These are phyloP conservation scores for Rousettus leschenaultii DNA, from an alignment of 2,113 vertebrate genomes.

Conservation along the genomic window DNA sequence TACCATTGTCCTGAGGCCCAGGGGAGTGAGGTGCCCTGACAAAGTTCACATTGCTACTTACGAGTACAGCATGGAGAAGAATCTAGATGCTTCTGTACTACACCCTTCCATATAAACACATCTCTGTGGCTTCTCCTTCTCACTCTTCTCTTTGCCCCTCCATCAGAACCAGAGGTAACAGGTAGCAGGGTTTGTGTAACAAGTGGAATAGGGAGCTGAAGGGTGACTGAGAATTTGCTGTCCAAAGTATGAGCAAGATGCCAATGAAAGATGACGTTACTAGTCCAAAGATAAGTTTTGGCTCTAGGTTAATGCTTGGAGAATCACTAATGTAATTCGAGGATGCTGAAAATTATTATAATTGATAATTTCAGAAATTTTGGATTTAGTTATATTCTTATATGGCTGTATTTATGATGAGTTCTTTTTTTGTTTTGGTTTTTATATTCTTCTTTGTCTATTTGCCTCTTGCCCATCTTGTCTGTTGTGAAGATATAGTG, in stretches of 20 bases:
- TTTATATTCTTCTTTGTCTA: background rate
- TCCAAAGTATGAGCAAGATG: background rate
- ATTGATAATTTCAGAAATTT: background rate
- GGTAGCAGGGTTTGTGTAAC: background rate
- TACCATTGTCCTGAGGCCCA: background rate
- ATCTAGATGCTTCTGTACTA: background rate
- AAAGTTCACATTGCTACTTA: background rate
- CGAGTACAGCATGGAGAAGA: background rate
- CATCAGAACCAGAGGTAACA: conserved; percentile 21
- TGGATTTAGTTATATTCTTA: background rate
- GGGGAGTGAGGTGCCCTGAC: background rate
- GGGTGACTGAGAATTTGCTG: background rate
- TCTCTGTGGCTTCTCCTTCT: background rate
- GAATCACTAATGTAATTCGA: background rate
- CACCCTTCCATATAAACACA: background rate
- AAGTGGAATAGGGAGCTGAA: background rate
- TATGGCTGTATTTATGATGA: background rate
- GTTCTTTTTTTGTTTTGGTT: background rate
- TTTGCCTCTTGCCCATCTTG: background rate
- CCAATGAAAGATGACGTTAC: background rate
- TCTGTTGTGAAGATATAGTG: background rate
- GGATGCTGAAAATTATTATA: background rate
- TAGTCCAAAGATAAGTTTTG: background rate
- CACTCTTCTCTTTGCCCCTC: background rate
- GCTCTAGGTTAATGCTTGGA: background rate